phyloP scores from a whole-genome alignment of 2,797 vertebrate species.

The Serranus cabrilla region DNA sequence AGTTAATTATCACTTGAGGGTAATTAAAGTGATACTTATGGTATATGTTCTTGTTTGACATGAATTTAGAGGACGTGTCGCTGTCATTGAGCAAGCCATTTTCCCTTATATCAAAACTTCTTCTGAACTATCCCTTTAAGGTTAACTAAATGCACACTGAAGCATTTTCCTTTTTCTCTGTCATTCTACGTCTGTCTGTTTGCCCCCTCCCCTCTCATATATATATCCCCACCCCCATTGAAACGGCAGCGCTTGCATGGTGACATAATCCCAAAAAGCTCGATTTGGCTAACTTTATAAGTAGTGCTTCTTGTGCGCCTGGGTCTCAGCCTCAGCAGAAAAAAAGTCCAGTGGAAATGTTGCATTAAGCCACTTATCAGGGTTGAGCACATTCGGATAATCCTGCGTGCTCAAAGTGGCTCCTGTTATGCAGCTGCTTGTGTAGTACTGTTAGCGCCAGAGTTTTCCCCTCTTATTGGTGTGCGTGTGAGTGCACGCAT shows the following conservation, averaged over 20 bases:
- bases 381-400: slow-evolving; percentile 88
- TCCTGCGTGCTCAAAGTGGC: slow-evolving; percentile 85
- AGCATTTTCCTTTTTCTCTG: slow-evolving; percentile 37
- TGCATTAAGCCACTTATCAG: slow-evolving; percentile 90
- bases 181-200: slow-evolving; percentile 50
- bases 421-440: slow-evolving; percentile 82
- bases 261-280: slow-evolving; percentile 86
- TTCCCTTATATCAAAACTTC: neutral
- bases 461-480: slow-evolving; percentile 53
- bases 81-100: neutral
- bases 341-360: slow-evolving; percentile 84
- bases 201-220: slow-evolving; percentile 16
- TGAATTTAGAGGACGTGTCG: neutral
- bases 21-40: neutral
- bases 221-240: slow-evolving; percentile 63
- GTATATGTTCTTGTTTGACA: neutral
- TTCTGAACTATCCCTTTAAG: slow-evolving; percentile 37
- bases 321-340: slow-evolving; percentile 85
- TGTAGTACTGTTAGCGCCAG: slow-evolving; percentile 69
- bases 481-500: slow-evolving; percentile 28
- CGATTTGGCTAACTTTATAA: slow-evolving; percentile 88
- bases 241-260: slow-evolving; percentile 76
- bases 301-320: slow-evolving; percentile 82
- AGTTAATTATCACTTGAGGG: neutral
- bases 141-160: slow-evolving; percentile 46